Evolutionary conservation across 2,797 vertebrate genomes (phyloP).

Genomic region (Scleropages formosus): DNA sequence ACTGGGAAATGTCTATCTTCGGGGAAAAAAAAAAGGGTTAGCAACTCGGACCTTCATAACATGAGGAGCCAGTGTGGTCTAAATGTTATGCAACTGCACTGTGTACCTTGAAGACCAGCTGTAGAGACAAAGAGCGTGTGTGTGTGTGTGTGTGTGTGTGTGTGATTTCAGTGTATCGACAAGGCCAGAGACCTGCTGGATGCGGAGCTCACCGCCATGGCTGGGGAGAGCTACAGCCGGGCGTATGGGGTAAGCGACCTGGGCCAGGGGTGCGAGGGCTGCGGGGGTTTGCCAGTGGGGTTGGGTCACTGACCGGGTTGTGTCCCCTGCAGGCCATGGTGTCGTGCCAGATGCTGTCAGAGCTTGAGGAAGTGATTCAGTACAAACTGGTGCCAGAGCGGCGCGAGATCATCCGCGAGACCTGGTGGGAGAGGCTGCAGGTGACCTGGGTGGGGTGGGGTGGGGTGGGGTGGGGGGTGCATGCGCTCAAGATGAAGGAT

Average conservation of each 20-base stretch:
- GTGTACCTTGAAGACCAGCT: too few relatives aligned
- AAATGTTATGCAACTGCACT: too few relatives aligned
- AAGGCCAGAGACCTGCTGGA: conserved; percentile 96
- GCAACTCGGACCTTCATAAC: too few relatives aligned
- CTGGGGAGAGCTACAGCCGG: conserved; percentile 98
- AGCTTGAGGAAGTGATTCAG: conserved; percentile 98
- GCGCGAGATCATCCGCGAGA: conserved; percentile 95
- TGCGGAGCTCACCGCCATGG: conserved; percentile 95
- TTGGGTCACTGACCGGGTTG: not conserved
- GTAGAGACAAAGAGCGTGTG: too few relatives aligned
- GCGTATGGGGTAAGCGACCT: conserved; percentile 85
- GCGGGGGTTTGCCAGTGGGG: not conserved
- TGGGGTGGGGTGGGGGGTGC: too few relatives aligned
- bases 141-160: conserved; percentile 4
- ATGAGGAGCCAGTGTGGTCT: too few relatives aligned
- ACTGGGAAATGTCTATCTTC: too few relatives aligned
- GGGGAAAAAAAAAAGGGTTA: too few relatives aligned
- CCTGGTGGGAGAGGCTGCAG: conserved; percentile 99
- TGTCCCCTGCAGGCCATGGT: conserved; percentile 87
- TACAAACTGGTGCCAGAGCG: conserved; percentile 97
- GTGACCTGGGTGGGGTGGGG: conserved; percentile 54
- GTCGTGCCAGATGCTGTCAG: conserved; percentile 97
- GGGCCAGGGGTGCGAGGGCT: not conserved
- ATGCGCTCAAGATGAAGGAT: too few relatives aligned
- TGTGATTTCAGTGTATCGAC: conserved; percentile 84